Evolutionary conservation across 2,888 invertebrate species (phyloP), one percentile per base, ranked within the genome.

Genomic region (Hydropsyche betteni): DNA sequence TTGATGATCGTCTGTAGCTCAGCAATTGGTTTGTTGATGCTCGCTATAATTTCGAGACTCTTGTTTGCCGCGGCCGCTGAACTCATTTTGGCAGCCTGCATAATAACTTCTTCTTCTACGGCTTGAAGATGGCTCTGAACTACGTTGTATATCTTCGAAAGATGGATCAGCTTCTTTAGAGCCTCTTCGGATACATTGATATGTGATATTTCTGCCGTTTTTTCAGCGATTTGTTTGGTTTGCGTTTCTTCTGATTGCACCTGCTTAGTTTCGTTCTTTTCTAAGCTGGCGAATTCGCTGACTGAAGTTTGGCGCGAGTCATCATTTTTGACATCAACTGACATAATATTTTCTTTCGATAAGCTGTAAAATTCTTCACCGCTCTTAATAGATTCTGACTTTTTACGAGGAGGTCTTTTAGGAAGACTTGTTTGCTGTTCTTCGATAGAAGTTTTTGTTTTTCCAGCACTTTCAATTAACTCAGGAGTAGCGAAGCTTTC

Each of bases 341-440:
- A 89, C 68, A 90, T 82, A 0, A 92, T 91, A 75, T 87, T 86
- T 75, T 90, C 89, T 78, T 87, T 87, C 2, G 91, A 90, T 68
- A 92, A 84, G 82, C 91, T 92, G 79, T 89, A 91, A 81, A 88
- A 92, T 74, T 91, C 91, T 68, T 91, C 91, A 0, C 85, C 88
- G 79, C 89, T 89, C 81, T 84, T 88, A 79, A 86, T 86, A 0
- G 90, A 90, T 80, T 90, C 90, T 0, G 91, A 90, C 83, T 93
- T 92, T 80, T 89, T 91, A 53, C 93, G 86, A 0, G 89, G 88
- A 0, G 90, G 87, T 80, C 90, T 87, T 74, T 87, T 85, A 0
- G 91, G 91, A 1, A 87, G 79, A 76, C 89, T 88, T 16, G 88
- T 87, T 76, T 84, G 85, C 77, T 87, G 88, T n/a, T 90, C 90